Evolutionary conservation across 2,888 invertebrate species (phyloP).

Genomic region (Orthosia gothica): DNA sequence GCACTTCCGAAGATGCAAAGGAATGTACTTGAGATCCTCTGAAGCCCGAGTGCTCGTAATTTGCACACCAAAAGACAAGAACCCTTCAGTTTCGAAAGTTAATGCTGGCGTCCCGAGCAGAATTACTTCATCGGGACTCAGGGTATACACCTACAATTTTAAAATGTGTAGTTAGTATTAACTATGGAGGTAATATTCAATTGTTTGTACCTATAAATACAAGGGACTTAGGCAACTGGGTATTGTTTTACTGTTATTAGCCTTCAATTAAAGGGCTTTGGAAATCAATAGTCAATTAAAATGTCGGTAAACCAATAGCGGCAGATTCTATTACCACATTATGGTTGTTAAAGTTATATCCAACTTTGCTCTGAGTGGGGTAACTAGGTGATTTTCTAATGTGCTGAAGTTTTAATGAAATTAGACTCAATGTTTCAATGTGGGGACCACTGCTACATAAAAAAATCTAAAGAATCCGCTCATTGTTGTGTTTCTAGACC

Average conservation of each 20-base stretch:
- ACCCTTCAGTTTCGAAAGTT: constrained; percentile 77
- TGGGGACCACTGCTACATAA: background rate
- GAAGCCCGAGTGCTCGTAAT: constrained; percentile 85
- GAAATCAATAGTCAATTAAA: constrained; percentile 36
- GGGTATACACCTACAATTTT: constrained; percentile 82
- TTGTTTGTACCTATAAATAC: background rate
- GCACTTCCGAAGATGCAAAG: constrained; percentile 83
- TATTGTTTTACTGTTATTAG: constrained; percentile 1
- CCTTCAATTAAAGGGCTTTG: constrained; percentile 3
- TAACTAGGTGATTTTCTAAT: background rate
- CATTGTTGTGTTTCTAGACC: background rate
- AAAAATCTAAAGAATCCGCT: background rate
- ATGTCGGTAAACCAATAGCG: constrained; percentile 5
- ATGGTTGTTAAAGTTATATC: background rate
- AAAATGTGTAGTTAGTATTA: background rate
- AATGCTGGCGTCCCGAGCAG: constrained; percentile 79
- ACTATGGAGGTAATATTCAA: background rate
- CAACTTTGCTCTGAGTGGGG: background rate
- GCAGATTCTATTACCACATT: background rate
- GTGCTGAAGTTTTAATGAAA: background rate
- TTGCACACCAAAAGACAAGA: constrained; percentile 81
- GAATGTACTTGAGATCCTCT: constrained; percentile 73
- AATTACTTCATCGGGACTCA: constrained; percentile 84
- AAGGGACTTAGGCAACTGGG: background rate
- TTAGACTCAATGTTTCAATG: background rate